These are phyloP conservation scores for Psettodes erumei DNA, from an alignment of 2,113 vertebrate genomes.

Conservation along the genomic window DNA sequence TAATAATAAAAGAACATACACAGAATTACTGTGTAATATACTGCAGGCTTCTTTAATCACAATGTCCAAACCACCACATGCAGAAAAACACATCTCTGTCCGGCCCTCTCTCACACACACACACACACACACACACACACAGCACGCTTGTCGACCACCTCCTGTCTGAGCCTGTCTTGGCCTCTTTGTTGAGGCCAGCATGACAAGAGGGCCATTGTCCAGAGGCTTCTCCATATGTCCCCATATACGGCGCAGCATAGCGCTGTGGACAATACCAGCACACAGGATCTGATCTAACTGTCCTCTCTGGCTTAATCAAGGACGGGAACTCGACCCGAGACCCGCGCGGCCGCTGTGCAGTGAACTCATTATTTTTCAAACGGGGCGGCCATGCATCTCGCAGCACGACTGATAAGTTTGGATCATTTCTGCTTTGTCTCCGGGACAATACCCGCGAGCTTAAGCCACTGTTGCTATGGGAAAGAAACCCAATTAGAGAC, in stretches of 20 bases:
- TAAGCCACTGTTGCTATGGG: background rate
- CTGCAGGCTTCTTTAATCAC: background rate
- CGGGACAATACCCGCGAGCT: background rate
- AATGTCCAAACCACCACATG: background rate
- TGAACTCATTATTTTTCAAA: background rate
- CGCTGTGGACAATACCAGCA: slow-evolving; percentile 38
- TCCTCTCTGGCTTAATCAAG: slow-evolving; percentile 32
- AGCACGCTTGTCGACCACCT: slow-evolving; percentile 46
- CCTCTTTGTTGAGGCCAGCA: slow-evolving; percentile 68
- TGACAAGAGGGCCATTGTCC: slow-evolving; percentile 73
- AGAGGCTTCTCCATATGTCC: slow-evolving; percentile 66
- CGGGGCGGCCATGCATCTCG: background rate
- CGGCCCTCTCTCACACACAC: no score
- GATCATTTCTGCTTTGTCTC: background rate
- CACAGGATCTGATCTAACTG: slow-evolving; percentile 45
- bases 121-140: slow-evolving; percentile 23
- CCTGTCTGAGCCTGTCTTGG: slow-evolving; percentile 65
- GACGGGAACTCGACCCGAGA: no score
- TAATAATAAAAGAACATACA: no score
- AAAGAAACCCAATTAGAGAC: no score
- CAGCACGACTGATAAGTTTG: background rate
- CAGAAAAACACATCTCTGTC: slow-evolving; percentile 8
- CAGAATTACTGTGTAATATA: background rate
- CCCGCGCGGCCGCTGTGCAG: background rate
- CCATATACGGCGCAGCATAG: slow-evolving; percentile 20